Evolutionary conservation across 2,888 invertebrate species (phyloP), one percentile per base, ranked within the genome.

Genomic region (Tethea ocularis): DNA sequence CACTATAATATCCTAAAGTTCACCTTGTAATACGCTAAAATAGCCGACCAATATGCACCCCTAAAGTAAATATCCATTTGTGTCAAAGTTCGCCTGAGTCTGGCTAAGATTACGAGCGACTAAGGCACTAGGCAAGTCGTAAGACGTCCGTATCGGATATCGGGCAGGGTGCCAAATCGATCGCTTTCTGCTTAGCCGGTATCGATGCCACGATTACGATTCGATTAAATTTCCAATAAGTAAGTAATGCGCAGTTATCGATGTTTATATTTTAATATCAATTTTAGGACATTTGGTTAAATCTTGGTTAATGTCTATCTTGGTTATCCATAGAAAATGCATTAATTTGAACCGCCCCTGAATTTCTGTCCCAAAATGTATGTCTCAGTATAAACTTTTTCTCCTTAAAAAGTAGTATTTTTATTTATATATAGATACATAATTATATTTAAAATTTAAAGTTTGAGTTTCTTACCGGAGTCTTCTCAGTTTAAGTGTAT

Each of bases 81-180:
- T n/a, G 20, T 17, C 22, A 33, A 20, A 20, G 33, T 54, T 22
- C 20, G 20, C 54, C n/a, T n/a, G 38, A 53, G 17, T 22, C 33
- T 33, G 33, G 33, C 58, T 61, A 62, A 52, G 69, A 66, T 69
- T 66, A 73, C 68, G 64, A 62, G 61, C 70, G 73, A 75, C 74
- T 72, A 63, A 64, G 71, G 70, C 72, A 74, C 69, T 74, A 74
- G 77, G 76, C 73, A 64, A 67, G 67, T 64, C 63, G 62, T 61
- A 64, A 63, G 73, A 57, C 66, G 61, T 58, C 61, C 64, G 61
- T 64, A 65, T 59, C 55, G 61, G 66, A 72, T 71, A 61, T 70
- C 63, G 75, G 86, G 83, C 82, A 72, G 51, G 20, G 71, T 61
- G 83, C 86, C 86, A 86, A 84, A 83, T 84, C 78, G 82, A 85